These are phyloP conservation scores for Anguilla japonica DNA, from an alignment of 2,113 vertebrate genomes.

Conservation along the genomic window DNA sequence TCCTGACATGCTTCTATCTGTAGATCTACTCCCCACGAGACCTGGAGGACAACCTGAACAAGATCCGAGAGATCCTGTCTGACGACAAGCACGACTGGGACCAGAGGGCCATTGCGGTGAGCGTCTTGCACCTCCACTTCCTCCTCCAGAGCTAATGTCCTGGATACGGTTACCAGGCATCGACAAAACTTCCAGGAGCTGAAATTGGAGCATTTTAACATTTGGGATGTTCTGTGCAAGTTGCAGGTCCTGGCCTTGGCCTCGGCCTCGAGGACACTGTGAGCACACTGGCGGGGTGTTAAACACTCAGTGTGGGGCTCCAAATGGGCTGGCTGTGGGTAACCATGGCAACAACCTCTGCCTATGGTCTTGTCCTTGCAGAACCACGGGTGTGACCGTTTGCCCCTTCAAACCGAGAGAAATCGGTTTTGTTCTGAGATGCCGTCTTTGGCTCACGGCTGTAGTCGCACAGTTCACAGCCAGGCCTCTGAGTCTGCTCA, in stretches of 20 bases:
- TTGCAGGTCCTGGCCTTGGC: not conserved
- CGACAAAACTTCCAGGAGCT: not conserved
- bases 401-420: not conserved
- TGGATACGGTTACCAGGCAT: not conserved
- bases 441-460: not conserved
- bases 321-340: not conserved
- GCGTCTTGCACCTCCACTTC: slow-evolving; percentile 26
- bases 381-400: not conserved
- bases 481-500: no score
- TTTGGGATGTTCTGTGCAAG: not conserved
- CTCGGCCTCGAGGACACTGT: not conserved
- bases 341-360: not conserved
- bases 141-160: not conserved
- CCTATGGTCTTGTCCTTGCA: not conserved
- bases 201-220: no score
- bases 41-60: slow-evolving; percentile 96
- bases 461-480: not conserved
- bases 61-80: slow-evolving; percentile 95
- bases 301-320: not conserved
- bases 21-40: slow-evolving; percentile 95
- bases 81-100: slow-evolving; percentile 99
- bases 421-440: not conserved
- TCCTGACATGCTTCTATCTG: not conserved
- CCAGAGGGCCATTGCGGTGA: slow-evolving; percentile 87
- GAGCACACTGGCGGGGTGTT: not conserved